Conservation (phyloP, 2,888 invertebrate species). For the Timema cristinae region DNA sequence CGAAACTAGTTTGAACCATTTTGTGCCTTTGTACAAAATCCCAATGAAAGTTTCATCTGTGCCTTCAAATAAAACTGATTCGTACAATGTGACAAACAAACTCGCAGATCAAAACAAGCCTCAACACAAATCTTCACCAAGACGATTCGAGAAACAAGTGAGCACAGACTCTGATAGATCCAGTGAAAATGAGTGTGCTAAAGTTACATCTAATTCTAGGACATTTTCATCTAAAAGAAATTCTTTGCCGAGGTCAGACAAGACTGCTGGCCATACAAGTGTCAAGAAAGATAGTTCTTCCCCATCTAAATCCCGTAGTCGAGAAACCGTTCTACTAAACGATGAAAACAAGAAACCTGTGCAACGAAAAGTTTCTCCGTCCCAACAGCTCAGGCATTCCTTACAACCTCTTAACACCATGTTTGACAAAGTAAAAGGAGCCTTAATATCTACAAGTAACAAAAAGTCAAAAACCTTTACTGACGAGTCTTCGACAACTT, state of each 20-base stretch:
- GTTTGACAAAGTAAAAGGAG: conserved; percentile 53
- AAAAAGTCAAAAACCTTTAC: conserved; percentile 12
- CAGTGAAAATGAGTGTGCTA: conserved; percentile 20
- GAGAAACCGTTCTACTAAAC: conserved; percentile 7
- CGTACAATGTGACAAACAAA: neutral
- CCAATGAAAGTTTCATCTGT: neutral
- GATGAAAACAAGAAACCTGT: neutral
- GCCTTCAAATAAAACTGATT: conserved; percentile 10
- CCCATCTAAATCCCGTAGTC: conserved; percentile 2
- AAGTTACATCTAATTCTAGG: neutral
- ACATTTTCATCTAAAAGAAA: neutral
- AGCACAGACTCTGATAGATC: conserved; percentile 21
- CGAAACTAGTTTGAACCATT: conserved; percentile 54
- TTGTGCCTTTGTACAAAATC: conserved; percentile 21
- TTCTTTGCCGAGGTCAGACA: neutral
- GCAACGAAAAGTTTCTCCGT: neutral
- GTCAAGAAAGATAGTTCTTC: neutral
- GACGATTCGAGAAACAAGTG: conserved; percentile 19
- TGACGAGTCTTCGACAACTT: conserved; percentile 15
- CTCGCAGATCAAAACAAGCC: neutral
- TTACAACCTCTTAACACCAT: conserved; percentile 66
- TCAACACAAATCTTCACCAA: conserved; percentile 17
- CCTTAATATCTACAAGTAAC: conserved; percentile 11
- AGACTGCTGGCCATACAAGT: neutral
- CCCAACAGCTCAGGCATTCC: conserved; percentile 35